These are phyloP conservation scores for Actinemys pallida DNA, from an alignment of 2,113 vertebrate genomes.

Conservation along the genomic window DNA sequence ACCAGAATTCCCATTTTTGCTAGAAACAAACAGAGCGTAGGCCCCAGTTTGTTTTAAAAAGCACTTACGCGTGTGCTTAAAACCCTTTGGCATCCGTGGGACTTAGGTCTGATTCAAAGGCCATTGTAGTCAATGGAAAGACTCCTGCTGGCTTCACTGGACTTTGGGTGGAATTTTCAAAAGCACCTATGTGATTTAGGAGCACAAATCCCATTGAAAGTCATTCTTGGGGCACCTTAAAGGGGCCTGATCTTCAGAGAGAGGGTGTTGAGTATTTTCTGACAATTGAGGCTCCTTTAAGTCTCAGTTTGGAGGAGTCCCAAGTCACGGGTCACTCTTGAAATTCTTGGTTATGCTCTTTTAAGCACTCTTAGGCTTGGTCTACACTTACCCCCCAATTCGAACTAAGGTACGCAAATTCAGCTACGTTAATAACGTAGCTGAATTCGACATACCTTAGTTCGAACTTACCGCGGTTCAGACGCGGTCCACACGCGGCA, in stretches of 20 bases:
- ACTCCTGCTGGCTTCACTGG: neutral
- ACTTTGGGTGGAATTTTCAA: neutral
- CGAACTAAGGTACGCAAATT: too few species aligned
- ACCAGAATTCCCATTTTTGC: slow-evolving; percentile 11
- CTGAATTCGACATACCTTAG: too few species aligned
- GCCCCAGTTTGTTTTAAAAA: slow-evolving; percentile 9
- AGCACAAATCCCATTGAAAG: neutral
- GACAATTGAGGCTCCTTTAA: neutral
- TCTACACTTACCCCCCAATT: too few species aligned
- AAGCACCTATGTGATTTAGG: neutral
- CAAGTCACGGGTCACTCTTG: neutral
- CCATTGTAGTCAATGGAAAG: neutral
- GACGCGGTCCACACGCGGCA: too few species aligned
- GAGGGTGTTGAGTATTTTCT: neutral
- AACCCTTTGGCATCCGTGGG: neutral
- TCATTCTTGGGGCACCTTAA: neutral
- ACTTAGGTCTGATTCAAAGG: neutral
- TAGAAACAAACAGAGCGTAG: neutral
- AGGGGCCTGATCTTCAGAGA: neutral
- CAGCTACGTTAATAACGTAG: too few species aligned
- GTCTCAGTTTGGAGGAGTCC: neutral
- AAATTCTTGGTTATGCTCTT: neutral
- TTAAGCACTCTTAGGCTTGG: neutral
- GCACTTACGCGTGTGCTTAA: slow-evolving; percentile 7
- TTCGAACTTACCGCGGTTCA: too few species aligned